phyloP scores from a whole-genome alignment of 1,140 invertebrate species.

The Drosophila athabasca region DNA sequence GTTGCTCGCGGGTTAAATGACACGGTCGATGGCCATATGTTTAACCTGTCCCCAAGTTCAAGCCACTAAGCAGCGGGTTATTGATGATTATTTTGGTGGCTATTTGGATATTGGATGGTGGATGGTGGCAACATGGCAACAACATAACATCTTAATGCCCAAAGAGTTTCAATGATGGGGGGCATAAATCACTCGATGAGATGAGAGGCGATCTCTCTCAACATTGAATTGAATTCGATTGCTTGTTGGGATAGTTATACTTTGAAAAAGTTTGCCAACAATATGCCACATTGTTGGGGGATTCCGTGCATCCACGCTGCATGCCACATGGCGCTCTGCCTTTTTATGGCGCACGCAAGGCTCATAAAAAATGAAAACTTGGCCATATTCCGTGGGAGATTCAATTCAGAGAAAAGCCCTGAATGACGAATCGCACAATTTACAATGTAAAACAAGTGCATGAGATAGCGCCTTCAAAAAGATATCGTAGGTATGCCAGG shows the following conservation, averaged over 20 bases:
- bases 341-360: constrained; percentile 50
- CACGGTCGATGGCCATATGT: constrained; percentile 63
- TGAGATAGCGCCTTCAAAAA: no score
- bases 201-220: constrained; percentile 1
- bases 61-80: constrained; percentile 47
- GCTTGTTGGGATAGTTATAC: no score
- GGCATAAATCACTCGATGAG: constrained; percentile 34
- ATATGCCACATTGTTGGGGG: constrained; percentile 33
- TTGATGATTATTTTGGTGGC: constrained; percentile 54
- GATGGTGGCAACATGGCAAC: no score
- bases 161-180: constrained; percentile 2
- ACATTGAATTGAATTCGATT: background rate
- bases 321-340: constrained; percentile 6
- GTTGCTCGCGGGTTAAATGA: constrained; percentile 65
- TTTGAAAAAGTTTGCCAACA: constrained; percentile 3
- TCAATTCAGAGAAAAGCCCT: constrained; percentile 5
- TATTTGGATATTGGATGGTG: no score
- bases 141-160: constrained; percentile 38
- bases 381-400: constrained; percentile 20
- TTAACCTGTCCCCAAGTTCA: constrained; percentile 54
- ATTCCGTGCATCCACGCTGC: constrained; percentile 34
- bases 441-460: constrained; percentile 25
- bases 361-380: constrained; percentile 20
- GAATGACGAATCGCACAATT: constrained; percentile 7
- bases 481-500: no score